Evolutionary conservation across 2,888 invertebrate species (phyloP).

Genomic region (Tineola bisselliella): DNA sequence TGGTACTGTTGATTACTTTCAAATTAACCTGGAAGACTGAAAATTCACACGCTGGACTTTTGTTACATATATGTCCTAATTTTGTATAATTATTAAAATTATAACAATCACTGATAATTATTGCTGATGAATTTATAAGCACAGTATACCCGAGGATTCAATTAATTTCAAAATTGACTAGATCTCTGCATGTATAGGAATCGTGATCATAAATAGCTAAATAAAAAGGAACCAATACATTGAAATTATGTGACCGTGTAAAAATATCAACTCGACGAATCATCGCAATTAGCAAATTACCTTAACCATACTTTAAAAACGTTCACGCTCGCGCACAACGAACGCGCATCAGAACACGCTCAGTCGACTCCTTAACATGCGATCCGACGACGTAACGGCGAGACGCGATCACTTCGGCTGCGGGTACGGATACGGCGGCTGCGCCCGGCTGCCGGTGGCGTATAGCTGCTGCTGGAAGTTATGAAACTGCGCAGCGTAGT

Average conservation of each 20-base stretch:
- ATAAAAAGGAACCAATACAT: constrained; percentile 27
- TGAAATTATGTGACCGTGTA: constrained; percentile 38
- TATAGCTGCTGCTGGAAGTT: constrained; percentile 95
- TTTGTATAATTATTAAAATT: background rate
- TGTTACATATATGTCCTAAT: background rate
- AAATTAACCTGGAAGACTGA: constrained; percentile 12
- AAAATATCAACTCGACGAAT: constrained; percentile 19
- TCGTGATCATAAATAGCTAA: constrained; percentile 58
- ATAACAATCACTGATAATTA: background rate
- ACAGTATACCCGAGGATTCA: constrained; percentile 34
- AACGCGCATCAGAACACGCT: constrained; percentile 19
- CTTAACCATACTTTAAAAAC: constrained; percentile 43
- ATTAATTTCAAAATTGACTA: constrained; percentile 60
- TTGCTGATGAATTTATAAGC: background rate
- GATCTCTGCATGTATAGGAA: constrained; percentile 65
- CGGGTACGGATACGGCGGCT: constrained; percentile 61
- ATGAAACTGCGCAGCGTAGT: constrained; percentile 94
- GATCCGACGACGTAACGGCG: background rate
- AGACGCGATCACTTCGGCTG: constrained; percentile 51
- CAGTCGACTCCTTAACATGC: constrained; percentile 20
- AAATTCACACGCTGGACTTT: background rate
- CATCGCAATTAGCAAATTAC: background rate
- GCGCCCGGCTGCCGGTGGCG: constrained; percentile 73
- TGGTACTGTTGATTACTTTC: background rate
- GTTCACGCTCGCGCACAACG: background rate